Evolutionary conservation across 2,888 invertebrate species (phyloP).

Genomic region (Thereva unica): DNA sequence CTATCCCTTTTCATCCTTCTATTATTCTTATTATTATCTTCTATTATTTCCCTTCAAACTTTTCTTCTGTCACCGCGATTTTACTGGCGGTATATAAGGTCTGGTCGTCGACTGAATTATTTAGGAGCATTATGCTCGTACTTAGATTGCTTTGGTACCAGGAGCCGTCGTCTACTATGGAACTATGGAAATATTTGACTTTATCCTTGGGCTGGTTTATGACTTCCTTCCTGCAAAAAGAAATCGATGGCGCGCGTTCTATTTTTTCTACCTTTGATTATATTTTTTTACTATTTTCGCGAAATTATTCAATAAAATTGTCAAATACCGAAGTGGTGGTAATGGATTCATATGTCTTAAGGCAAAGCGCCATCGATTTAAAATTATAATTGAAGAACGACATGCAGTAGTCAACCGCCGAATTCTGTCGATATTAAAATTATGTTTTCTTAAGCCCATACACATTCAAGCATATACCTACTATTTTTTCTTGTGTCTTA

Average conservation of each 20-base stretch:
- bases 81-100: slow-evolving; percentile 19
- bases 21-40: no score
- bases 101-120: slow-evolving; percentile 25
- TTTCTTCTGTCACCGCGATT: neutral
- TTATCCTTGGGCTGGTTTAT: slow-evolving; percentile 31
- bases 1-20: no score
- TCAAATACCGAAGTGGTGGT: no score
- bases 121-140: slow-evolving; percentile 23
- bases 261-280: neutral
- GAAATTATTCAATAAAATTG: slow-evolving; percentile 33
- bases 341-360: no score
- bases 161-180: slow-evolving; percentile 23
- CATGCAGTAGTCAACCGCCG: no score
- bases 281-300: slow-evolving; percentile 8
- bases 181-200: slow-evolving; percentile 21
- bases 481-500: no score
- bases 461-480: no score
- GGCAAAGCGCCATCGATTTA: no score
- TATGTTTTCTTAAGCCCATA: no score
- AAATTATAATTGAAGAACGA: no score
- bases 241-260: slow-evolving; percentile 24
- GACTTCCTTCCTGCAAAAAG: slow-evolving; percentile 19
- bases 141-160: slow-evolving; percentile 30
- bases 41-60: no score
- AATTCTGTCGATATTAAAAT: no score